Evolutionary conservation across 1,140 invertebrate genomes (phyloP), one percentile per base, ranked within the genome.

Genomic region (Panagrolaimus sp.): DNA sequence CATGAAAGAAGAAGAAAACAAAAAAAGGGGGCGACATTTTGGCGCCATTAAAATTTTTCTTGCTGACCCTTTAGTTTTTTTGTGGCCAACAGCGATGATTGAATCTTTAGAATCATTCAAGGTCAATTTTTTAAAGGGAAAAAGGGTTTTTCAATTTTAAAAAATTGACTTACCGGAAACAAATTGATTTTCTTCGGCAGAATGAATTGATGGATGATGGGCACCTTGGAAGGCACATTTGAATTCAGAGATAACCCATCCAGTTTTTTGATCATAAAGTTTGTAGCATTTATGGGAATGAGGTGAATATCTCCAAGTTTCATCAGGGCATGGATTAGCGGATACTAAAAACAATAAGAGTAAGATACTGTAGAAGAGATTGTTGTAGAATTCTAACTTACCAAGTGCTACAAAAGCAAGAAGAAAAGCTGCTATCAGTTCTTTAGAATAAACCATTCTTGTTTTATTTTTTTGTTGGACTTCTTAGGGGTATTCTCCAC

Each of bases 181-280:
- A 47, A 45, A 74, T 47, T 69, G 32, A 43, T 74, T 74, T 28
- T 74, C 65, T 48, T 68, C 17, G 1, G 43, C 10, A 65, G 75
- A 70, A 44, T 65, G 63, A 38, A 73, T 44, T 32, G 63, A 73
- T 28, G 47, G 38, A 45, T 73, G 71, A 28, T 70, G 66, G n/a
- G 52, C 71, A 46, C 71, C 62, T 17, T 43, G 26, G 28, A 67
- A 67, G 12, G 44, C 26, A 55, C 71, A 72, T 21, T 72, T 73
- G 32, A 72, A 70, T 17, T 71, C 69, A 8, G 71, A 63, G 10
- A 66, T 65, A 32, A 21, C 55, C 71, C 70, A 72, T 28, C 63
- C 48, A 12, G 63, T 73, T 43, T 66, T 46, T 24, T 43, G 58
- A 38, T 43, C 21, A 43, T 67, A 72, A 24, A 72, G 62, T 44